Evolutionary conservation across 2,888 invertebrate genomes (phyloP).

Genomic region (Conops quadrifasciatus): DNA sequence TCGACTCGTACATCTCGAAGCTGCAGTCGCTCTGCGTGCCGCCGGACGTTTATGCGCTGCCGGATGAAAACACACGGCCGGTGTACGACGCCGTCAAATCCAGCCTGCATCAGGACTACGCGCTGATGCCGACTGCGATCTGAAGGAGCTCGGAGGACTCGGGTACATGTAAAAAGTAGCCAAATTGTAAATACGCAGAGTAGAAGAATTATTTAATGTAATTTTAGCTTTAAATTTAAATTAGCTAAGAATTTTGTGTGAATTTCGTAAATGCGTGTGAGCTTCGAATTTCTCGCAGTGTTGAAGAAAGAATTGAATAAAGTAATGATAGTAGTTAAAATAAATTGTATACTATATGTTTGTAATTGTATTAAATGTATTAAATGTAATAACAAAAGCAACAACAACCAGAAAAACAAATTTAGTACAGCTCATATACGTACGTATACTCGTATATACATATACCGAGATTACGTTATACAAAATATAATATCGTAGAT

Average conservation of each 20-base stretch:
- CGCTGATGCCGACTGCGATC: conserved; percentile 88
- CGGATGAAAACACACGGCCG: conserved; percentile 81
- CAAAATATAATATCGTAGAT: not conserved
- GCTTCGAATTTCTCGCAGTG: too few relatives aligned
- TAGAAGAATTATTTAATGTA: not conserved
- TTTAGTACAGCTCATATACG: not conserved
- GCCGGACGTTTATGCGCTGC: conserved; percentile 79
- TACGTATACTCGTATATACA: not conserved
- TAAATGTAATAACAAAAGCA: not conserved
- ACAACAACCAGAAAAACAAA: not conserved
- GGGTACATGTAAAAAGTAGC: conserved; percentile 10
- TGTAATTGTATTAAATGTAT: not conserved
- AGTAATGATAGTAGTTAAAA: not conserved
- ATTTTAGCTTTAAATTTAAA: not conserved
- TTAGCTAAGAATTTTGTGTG: not conserved
- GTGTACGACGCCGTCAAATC: conserved; percentile 91
- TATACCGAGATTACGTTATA: not conserved
- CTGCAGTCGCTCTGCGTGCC: conserved; percentile 89
- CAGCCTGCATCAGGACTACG: conserved; percentile 86
- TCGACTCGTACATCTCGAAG: conserved; percentile 91
- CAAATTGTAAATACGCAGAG: conserved; percentile 7
- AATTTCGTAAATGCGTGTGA: too few relatives aligned
- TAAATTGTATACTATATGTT: not conserved
- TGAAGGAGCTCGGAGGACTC: conserved; percentile 65
- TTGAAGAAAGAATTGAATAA: too few relatives aligned